Evolutionary conservation across 1,140 invertebrate genomes (phyloP).

Genomic region (Harlomillsia oculata): DNA sequence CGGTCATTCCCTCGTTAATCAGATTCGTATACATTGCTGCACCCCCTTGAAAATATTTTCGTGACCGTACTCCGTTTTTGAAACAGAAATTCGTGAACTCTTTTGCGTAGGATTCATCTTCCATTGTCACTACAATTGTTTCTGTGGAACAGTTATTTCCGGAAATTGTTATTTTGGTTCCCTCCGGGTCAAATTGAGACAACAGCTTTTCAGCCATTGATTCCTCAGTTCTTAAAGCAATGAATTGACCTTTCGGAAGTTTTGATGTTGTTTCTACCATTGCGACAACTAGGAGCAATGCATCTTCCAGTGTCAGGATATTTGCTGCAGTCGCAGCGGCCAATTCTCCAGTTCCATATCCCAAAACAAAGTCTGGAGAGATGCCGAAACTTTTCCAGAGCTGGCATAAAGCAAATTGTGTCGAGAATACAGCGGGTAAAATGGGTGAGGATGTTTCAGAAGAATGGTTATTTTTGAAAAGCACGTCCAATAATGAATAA

Average conservation of each 20-base stretch:
- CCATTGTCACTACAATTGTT: background rate
- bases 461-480: background rate
- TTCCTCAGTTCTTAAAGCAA: too few relatives aligned
- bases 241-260: too few relatives aligned
- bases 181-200: too few relatives aligned
- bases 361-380: background rate
- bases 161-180: too few relatives aligned
- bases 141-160: too few relatives aligned
- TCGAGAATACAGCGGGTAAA: constrained; percentile 1
- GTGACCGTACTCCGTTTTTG: background rate
- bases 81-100: background rate
- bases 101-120: background rate
- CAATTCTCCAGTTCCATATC: constrained; percentile 17
- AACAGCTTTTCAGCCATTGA: too few relatives aligned
- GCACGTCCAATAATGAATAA: background rate
- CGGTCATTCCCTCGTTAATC: too few relatives aligned
- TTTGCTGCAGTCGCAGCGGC: constrained; percentile 2
- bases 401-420: constrained; percentile 4
- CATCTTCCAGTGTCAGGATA: constrained; percentile 5
- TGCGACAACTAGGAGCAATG: constrained; percentile 4
- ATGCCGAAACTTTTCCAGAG: constrained; percentile 16
- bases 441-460: too few relatives aligned
- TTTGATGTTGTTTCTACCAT: background rate
- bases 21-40: background rate
- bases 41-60: background rate